Evolutionary conservation across 1,140 invertebrate genomes (phyloP), one percentile per base, ranked within the genome.

Genomic region (Drosophila setifemur): DNA sequence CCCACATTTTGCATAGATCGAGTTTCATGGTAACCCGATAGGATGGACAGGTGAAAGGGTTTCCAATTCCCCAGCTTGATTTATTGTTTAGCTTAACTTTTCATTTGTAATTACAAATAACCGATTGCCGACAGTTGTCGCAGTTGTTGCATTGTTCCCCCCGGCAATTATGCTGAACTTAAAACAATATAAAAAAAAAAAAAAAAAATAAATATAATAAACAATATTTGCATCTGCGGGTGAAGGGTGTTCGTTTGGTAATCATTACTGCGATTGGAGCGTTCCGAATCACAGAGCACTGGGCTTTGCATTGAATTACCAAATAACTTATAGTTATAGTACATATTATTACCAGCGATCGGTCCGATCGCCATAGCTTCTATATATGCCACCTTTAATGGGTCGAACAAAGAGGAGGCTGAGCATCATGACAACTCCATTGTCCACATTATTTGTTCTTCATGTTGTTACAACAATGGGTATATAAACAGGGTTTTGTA

Each of bases 281-380:
- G 55, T 60, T 60, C 49, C 55, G 19, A 60, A 49, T 39, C 53
- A 44, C 31, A 9, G 53, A 57, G 31, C 53, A 55, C 55, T 37
- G 42, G 45, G 52, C 50, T 68, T 55, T 69, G 64, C 64, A 69
- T 69, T 69, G 52, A 69, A 57, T 69, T 69, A 69, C 64, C 64
- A 69, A 69, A 69, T 69, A 69, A 69, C 49, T 57, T n/a, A n/a
- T n/a, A 57, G 69, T 55, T 69, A 69, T 40, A 2, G 21, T 3
- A 5, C 5, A 23, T 57, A 26, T 69, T 69, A 57, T 64, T 55
- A 25, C 28, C 1, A 19, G 1, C 12, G 33, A 8, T 37, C 33
- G 33, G 16, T 37, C 33, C 4, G 19, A 4, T 40, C 14, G 9
- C 21, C n/a, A 4, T 12, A 7, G 33, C 50, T 7, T n/a, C n/a